Evolutionary conservation across 2,888 invertebrate species (phyloP), one percentile per base, ranked within the genome.

Genomic region (Caradrina kadenii): DNA sequence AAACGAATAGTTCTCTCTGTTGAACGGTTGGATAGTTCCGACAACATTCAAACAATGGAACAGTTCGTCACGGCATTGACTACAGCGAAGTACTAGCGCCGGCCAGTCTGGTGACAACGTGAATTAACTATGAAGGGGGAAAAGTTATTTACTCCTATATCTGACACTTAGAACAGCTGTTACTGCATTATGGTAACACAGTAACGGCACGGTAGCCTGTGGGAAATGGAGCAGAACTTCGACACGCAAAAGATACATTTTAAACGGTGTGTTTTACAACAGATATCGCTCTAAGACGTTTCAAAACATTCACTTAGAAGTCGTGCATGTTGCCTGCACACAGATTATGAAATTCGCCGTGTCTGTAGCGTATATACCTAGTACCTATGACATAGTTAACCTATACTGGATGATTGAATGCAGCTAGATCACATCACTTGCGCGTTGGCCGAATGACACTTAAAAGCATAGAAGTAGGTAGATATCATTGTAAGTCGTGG

Each of bases 1-100:
- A 63, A 79, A 73, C 56, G 35, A 65, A 69, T 39, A 67, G 61
- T 72, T 78, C 52, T 53, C 55, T 70, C 49, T 63, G 81, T 74
- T 85, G 67, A 77, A 73, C 83, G 86, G 80, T 81, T 81, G 81
- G 82, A 70, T 79, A 75, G 76, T 63, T 84, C 74, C 81, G 80
- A 83, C 80, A 80, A 85, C 73, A 53, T 64, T 69, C 76, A 76
- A 83, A 88, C 87, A 88, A 88, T 85, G 80, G 84, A 74, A 69
- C 73, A 73, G 72, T 76, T 74, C 84, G 89, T 88, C 88, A 90
- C 85, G 90, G 87, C 88, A 89, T 87, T 89, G 90, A 88, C 83
- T 83, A 73, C 67, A 78, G 71, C 63, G 48, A 68, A 65, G 83
- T 82, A 84, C 72, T 77, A 71, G 77, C 75, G 80, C 79, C 84